phyloP scores from a whole-genome alignment of 1,140 invertebrate species.

The Aphelenchoides besseyi region DNA sequence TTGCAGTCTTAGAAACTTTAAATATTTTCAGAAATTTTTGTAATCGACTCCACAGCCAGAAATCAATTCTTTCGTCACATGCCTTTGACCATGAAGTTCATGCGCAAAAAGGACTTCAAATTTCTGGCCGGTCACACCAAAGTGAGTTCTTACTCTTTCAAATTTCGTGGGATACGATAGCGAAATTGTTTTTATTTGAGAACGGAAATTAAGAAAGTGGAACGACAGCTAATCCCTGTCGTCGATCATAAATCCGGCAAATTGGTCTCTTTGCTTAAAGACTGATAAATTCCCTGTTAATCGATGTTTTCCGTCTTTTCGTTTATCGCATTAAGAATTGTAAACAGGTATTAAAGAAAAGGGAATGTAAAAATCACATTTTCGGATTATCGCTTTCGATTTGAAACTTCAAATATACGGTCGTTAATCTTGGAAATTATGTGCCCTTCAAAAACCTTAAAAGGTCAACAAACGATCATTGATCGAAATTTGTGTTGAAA shows the following conservation, averaged over 20 bases:
- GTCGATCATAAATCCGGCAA: not conserved
- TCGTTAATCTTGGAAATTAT: too few relatives aligned
- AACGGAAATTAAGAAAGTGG: not conserved
- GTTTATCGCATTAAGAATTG: slow-evolving; percentile 4
- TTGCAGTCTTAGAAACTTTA: too few relatives aligned
- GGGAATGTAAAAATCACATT: not conserved
- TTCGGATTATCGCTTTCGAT: not conserved
- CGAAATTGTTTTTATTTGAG: not conserved
- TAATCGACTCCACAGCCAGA: slow-evolving; percentile 47
- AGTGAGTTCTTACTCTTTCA: slow-evolving; percentile 31
- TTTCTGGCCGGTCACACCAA: slow-evolving; percentile 53
- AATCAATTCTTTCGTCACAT: slow-evolving; percentile 54
- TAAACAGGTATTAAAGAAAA: not conserved
- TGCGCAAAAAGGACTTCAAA: slow-evolving; percentile 46
- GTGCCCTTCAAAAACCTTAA: not conserved
- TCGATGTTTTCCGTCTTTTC: slow-evolving; percentile 6
- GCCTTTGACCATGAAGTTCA: slow-evolving; percentile 53
- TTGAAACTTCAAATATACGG: too few relatives aligned
- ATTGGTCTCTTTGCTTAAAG: not conserved
- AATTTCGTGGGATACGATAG: slow-evolving; percentile 6
- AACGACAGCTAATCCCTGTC: not conserved
- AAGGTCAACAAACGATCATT: not conserved
- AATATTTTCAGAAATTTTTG: too few relatives aligned
- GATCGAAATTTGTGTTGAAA: not conserved
- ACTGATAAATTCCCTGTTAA: too few relatives aligned